A percentile compares a stretch with the other conserved stretches of the same genome.
These are phyloP conservation scores for Papilio glaucus DNA, from an alignment of 1,140 invertebrate genomes.

Conservation along the genomic window DNA sequence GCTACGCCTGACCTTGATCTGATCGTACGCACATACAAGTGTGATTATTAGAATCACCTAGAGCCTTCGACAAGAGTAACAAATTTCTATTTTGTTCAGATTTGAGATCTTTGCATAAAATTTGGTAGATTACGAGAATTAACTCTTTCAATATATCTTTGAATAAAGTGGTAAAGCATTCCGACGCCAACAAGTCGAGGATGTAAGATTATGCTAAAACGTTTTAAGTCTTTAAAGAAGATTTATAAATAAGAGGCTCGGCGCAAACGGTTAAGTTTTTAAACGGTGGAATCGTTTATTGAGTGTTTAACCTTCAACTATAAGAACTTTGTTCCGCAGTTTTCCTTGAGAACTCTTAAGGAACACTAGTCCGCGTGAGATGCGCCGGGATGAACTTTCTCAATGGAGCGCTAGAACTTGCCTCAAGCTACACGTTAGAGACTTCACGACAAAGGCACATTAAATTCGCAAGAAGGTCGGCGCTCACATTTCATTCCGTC, in stretches of 20 bases:
- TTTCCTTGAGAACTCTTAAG: constrained; percentile 4
- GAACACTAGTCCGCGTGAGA: neutral
- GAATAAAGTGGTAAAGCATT: neutral
- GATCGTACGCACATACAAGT: too few relatives aligned
- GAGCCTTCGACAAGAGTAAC: too few relatives aligned
- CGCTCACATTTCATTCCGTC: too few relatives aligned
- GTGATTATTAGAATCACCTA: too few relatives aligned
- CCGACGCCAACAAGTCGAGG: neutral
- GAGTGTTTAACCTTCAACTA: constrained; percentile 3
- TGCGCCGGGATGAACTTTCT: neutral
- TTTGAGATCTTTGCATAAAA: too few relatives aligned
- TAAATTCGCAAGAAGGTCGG: too few relatives aligned
- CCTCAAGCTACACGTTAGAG: too few relatives aligned
- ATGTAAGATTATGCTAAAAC: neutral
- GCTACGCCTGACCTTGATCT: too few relatives aligned
- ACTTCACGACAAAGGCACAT: too few relatives aligned
- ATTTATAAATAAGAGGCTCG: neutral
- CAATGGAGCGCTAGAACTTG: neutral
- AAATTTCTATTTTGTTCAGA: too few relatives aligned
- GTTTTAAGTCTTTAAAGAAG: neutral
- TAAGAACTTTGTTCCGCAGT: constrained; percentile 13
- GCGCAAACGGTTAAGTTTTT: constrained; percentile 5
- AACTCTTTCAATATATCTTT: too few relatives aligned
- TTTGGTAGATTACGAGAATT: too few relatives aligned
- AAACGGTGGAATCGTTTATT: constrained; percentile 5